Evolutionary conservation across 2,113 vertebrate species (phyloP), one percentile per base, ranked within the genome.

Genomic region (Cranoglanis bouderius): DNA sequence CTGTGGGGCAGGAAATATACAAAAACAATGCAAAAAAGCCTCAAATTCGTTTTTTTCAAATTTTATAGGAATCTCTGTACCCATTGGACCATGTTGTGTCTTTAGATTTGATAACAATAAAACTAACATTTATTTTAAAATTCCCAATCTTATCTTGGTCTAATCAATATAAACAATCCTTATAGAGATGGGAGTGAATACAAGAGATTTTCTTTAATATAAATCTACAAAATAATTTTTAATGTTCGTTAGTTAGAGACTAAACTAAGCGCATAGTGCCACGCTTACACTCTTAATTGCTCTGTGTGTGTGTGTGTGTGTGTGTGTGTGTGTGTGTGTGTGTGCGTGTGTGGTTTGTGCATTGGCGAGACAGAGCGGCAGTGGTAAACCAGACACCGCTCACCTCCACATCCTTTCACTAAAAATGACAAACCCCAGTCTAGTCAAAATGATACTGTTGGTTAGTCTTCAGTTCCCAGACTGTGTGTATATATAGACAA

Each of bases 401-500:
- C 89, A 88, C 85, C 78, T 90, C 86, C 90, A 89, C 90, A 92
- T 90, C 90, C 90, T 85, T 77, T 90, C 86, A 84, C 72, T 87
- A 88, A 78, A 85, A 59, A 35, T 5, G 32, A 83, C 70, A 80
- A 88, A 82, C 86, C 65, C 16, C 87, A 74, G 88, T 91, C 91
- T 90, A 90, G 91, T 92, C 91, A 91, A 90, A 91, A 91, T 90
- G 88, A 88, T 82, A 81, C 51, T 65, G 85, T 81, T 87, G 40
- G 86, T 77, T 90, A 85, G 40, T 46, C 77, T 83, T 49, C 77
- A 59, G 51, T 85, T 90, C 85, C 77, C 91, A 90, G 85, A 86
- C 89, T 26, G 67, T 67, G 77, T 67, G 89, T 87, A 92, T 87
- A 91, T 91, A 91, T 83, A 80, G 16, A 19, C 7, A 86, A 70